Evolutionary conservation across 2,797 vertebrate species (phyloP).

Genomic region (Rhinoraja longicauda): DNA sequence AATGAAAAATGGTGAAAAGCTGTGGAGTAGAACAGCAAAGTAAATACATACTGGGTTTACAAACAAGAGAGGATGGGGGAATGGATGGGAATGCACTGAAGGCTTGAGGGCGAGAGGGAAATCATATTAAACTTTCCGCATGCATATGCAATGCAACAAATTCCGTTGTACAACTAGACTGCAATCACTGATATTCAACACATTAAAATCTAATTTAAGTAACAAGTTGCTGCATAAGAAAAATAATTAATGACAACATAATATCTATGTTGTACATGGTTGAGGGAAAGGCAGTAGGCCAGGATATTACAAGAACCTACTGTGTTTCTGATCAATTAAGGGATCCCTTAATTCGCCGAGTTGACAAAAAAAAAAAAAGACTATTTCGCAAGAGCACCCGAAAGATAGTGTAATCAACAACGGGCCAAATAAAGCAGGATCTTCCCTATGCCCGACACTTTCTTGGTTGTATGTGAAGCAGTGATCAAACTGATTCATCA

Average conservation of each 20-base stretch:
- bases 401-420: background rate
- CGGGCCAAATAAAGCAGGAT: too few species aligned
- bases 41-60: background rate
- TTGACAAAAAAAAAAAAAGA: background rate
- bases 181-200: background rate
- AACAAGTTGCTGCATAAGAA: background rate
- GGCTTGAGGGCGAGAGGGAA: background rate
- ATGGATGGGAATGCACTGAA: background rate
- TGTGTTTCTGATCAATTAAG: background rate
- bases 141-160: background rate
- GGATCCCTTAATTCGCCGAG: background rate
- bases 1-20: background rate
- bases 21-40: background rate
- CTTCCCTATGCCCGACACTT: too few species aligned
- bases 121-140: background rate
- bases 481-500: too few species aligned
- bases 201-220: background rate
- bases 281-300: background rate
- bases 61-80: background rate
- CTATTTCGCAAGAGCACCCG: background rate
- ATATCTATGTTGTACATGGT: background rate
- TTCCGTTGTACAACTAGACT: background rate
- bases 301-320: background rate
- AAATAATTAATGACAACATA: background rate
- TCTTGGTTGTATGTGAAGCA: too few species aligned